Base-by-base conservation (phyloP, 2,113 vertebrate genomes). In the Cyprinodon variegatus region DNA sequence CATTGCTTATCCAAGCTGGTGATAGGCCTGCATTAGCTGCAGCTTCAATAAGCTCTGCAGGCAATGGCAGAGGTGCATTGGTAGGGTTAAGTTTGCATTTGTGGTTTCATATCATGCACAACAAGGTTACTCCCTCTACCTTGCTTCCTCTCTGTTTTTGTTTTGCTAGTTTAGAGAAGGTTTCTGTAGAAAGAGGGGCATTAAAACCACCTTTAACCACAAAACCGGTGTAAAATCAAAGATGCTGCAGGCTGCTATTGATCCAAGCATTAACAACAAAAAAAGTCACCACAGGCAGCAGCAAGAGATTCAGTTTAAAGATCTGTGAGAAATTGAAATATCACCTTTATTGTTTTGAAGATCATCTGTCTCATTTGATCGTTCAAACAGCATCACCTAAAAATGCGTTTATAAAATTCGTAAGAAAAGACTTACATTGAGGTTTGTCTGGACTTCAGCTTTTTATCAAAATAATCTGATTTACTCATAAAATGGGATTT, bases 21-120 rank as follows among this genome's bases (percentile, higher is more conserved):
- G 79, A 88, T 92, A 91, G 84, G 77, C 76, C 87, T 84, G 79
- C 85, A 89, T 91, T 88, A 91, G 89, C 92, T 90, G 90, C 92
- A 92, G 89, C 90, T 92, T 91, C 65, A 80, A 72, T 63, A 74
- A n/a, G 85, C 83, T 93, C 92, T 92, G 90, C 92, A 93, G 90
- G 85, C 81, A 60, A 74, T 81, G 85, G 92, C 73, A 80, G 76
- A 50, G 43, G 82, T 72, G 81, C 77, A 71, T 71, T 85, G 39
- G 77, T 61, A 77, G 79, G 76, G 86, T 76, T 67, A 80, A 71
- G 89, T 92, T 94, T 94, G 88, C 93, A 93, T 91, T 91, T 88
- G 86, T 84, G 90, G 86, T 89, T 88, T 89, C 81, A 81, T 80
- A 82, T 89, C 83, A 82, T 66, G 76, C 77, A 78, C 78, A 71